A percentile compares a stretch with the other conserved stretches of the same genome.
phyloP scores from a whole-genome alignment of 2,113 vertebrate genomes.

The Rhea pennata region DNA sequence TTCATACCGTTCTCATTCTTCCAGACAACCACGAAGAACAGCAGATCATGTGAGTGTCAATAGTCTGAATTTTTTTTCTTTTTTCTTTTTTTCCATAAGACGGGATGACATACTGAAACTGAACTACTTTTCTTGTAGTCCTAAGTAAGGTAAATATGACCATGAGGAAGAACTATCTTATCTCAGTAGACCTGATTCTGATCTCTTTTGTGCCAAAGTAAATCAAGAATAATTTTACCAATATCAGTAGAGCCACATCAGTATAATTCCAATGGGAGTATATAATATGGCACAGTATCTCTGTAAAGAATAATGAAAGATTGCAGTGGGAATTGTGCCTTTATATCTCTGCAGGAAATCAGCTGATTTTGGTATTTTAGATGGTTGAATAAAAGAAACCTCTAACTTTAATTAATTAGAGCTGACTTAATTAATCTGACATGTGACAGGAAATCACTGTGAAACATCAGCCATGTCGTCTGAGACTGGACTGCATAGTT shows the following conservation, averaged over 20 bases:
- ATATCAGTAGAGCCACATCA: constrained; percentile 4
- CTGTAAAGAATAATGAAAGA: constrained; percentile 49
- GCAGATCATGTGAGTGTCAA: not conserved
- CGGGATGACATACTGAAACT: not conserved
- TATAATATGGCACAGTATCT: not conserved
- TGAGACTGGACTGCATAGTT: not conserved
- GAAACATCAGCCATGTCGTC: not conserved
- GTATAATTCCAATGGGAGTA: constrained; percentile 23
- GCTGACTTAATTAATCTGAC: constrained; percentile 28
- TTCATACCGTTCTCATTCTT: not conserved
- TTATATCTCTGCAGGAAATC: constrained; percentile 52
- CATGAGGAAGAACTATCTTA: not conserved
- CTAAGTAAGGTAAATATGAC: constrained; percentile 39
- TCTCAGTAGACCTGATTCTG: not conserved
- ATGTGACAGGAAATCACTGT: not conserved
- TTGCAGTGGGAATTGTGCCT: constrained; percentile 50
- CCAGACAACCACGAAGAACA: not conserved
- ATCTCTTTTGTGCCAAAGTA: constrained; percentile 22
- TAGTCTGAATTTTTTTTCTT: not conserved
- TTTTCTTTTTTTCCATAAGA: not conserved
- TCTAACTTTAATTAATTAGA: constrained; percentile 28
- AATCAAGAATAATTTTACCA: constrained; percentile 46
- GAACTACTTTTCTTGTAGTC: not conserved
- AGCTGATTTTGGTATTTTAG: constrained; percentile 38
- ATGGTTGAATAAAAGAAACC: constrained; percentile 36